These are phyloP conservation scores for Lordiphosa clarofinis DNA, from an alignment of 1,140 invertebrate genomes.

Conservation along the genomic window DNA sequence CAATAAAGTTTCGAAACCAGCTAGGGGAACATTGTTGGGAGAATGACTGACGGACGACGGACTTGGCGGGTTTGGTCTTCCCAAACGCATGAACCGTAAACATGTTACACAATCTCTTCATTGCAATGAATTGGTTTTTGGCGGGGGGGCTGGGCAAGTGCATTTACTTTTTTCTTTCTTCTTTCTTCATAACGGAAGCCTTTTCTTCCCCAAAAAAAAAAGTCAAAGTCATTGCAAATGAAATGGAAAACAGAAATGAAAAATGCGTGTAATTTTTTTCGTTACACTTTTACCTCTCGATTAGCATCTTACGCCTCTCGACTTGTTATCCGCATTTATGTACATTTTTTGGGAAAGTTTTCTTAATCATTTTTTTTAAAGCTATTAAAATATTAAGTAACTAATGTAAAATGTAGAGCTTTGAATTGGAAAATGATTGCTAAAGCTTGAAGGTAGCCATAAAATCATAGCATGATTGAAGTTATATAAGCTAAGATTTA, in stretches of 20 bases:
- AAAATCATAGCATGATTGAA: too few species aligned
- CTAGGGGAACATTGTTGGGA: conserved; percentile 47
- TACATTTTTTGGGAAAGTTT: too few species aligned
- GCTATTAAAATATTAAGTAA: too few species aligned
- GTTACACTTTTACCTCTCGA: conserved; percentile 52
- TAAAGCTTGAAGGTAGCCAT: too few species aligned
- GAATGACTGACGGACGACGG: conserved; percentile 9
- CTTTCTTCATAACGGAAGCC: conserved; percentile 32
- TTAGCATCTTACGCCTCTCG: conserved; percentile 7
- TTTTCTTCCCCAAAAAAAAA: conserved; percentile 18
- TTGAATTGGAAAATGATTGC: too few species aligned
- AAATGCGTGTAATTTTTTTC: conserved; percentile 60
- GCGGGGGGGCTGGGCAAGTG: conserved; percentile 3
- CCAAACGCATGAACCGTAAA: neutral
- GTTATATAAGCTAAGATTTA: too few species aligned
- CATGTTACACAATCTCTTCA: conserved; percentile 26
- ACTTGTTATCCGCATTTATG: too few species aligned
- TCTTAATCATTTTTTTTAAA: too few species aligned
- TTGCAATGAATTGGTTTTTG: neutral
- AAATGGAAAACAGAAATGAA: conserved; percentile 26
- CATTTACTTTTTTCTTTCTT: conserved; percentile 3
- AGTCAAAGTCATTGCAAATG: conserved; percentile 50
- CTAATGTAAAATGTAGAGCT: too few species aligned
- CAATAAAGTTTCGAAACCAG: conserved; percentile 58
- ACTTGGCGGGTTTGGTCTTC: conserved; percentile 1